Evolutionary conservation across 1,140 invertebrate genomes (phyloP).

Genomic region (Drosophila biarmipes): DNA sequence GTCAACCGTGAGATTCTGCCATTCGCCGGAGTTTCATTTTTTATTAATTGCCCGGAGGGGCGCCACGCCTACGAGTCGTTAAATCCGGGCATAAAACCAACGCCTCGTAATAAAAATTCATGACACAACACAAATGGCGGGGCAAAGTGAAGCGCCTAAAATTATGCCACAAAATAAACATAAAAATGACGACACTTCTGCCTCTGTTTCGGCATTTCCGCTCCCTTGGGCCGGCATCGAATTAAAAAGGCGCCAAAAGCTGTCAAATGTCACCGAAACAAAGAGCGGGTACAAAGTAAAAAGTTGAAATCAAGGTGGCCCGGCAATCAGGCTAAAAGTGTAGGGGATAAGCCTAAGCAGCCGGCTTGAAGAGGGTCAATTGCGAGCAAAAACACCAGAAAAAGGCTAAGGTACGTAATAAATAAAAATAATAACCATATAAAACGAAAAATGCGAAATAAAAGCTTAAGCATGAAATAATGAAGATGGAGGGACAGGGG

Average conservation of each 20-base stretch:
- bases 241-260: slow-evolving; percentile 77
- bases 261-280: slow-evolving; percentile 68
- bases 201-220: slow-evolving; percentile 26
- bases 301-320: slow-evolving; percentile 53
- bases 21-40: slow-evolving; percentile 50
- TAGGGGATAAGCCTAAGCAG: slow-evolving; percentile 52
- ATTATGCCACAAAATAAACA: slow-evolving; percentile 67
- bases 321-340: slow-evolving; percentile 49
- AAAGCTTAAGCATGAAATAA: slow-evolving; percentile 66
- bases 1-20: slow-evolving; percentile 27
- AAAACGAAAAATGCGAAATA: slow-evolving; percentile 41
- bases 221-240: slow-evolving; percentile 48
- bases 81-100: slow-evolving; percentile 55
- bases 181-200: slow-evolving; percentile 53
- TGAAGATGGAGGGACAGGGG: slow-evolving; percentile 11
- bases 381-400: slow-evolving; percentile 51
- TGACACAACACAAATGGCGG: slow-evolving; percentile 59
- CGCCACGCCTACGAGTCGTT: slow-evolving; percentile 27
- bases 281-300: slow-evolving; percentile 40
- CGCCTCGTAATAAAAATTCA: slow-evolving; percentile 65
- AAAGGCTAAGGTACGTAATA: slow-evolving; percentile 1
- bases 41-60: slow-evolving; percentile 60
- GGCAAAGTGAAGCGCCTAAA: slow-evolving; percentile 33
- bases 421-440: slow-evolving; percentile 39
- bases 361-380: slow-evolving; percentile 44